phyloP scores from a whole-genome alignment of 2,888 invertebrate genomes.

The Synergus gifuensis region DNA sequence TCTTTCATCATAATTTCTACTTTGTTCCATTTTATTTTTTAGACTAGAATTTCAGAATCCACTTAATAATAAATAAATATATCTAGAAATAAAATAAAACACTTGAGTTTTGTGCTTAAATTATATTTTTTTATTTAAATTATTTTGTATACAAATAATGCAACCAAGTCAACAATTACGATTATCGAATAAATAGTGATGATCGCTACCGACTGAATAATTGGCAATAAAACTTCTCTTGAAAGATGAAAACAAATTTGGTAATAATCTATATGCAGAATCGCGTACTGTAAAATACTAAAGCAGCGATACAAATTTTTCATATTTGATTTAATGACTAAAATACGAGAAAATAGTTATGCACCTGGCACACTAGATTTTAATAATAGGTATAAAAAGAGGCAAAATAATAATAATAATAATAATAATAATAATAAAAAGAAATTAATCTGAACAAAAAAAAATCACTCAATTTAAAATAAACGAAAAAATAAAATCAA shows the following conservation, averaged over 20 bases:
- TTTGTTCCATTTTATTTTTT: too few relatives aligned
- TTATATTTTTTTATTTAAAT: conserved; percentile 55
- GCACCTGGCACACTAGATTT: not conserved
- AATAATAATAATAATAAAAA: too few relatives aligned
- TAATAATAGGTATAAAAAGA: not conserved
- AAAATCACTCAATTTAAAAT: not conserved
- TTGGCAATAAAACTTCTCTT: not conserved
- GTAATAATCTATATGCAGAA: not conserved
- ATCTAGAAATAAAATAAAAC: not conserved
- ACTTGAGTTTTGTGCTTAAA: conserved; percentile 38
- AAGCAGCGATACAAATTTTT: conserved; percentile 11
- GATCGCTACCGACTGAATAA: conserved; percentile 4
- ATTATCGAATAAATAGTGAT: conserved; percentile 34
- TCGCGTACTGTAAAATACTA: conserved; percentile 7
- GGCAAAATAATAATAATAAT: not conserved
- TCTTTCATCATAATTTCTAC: too few relatives aligned
- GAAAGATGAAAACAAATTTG: conserved; percentile 6
- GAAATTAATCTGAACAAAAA: not conserved
- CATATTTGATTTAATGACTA: not conserved
- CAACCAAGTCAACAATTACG: conserved; percentile 48
- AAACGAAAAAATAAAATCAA: conserved; percentile 15
- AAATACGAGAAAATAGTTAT: conserved; percentile 6
- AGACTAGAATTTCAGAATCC: too few relatives aligned
- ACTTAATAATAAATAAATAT: not conserved
- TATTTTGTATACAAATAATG: conserved; percentile 58